phyloP scores from a whole-genome alignment of 2,888 invertebrate species.

The Dasypogon diadema region DNA sequence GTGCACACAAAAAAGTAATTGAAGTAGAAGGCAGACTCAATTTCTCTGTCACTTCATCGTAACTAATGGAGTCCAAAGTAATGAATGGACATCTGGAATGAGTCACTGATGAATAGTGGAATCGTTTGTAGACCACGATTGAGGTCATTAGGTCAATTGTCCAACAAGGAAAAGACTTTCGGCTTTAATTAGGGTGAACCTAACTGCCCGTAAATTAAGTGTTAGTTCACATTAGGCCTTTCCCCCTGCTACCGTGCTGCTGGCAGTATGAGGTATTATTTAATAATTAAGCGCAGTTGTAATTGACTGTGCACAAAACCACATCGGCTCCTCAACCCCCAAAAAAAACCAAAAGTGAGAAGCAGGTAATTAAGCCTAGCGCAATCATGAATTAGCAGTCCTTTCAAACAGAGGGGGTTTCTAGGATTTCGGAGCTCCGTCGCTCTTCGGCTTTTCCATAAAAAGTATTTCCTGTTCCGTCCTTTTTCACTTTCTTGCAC shows the following conservation, averaged over 20 bases:
- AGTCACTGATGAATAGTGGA: background rate
- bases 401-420: constrained; percentile 1
- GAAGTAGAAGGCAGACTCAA: background rate
- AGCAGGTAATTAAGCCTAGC: constrained; percentile 39
- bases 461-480: constrained; percentile 5
- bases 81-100: constrained; percentile 19
- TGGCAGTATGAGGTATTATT: constrained; percentile 29
- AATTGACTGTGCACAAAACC: constrained; percentile 5
- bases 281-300: constrained; percentile 44
- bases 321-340: background rate
- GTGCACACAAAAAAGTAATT: background rate
- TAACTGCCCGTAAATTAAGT: constrained; percentile 35
- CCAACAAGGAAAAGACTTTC: constrained; percentile 10
- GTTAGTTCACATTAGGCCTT: constrained; percentile 11
- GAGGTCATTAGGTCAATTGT: constrained; percentile 23
- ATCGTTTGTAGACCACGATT: constrained; percentile 2
- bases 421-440: background rate
- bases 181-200: constrained; percentile 21
- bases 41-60: constrained; percentile 8
- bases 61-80: constrained; percentile 26
- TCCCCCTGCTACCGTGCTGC: background rate
- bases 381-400: constrained; percentile 38
- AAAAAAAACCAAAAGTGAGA: constrained; percentile 28
- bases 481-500: constrained; percentile 38
- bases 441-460: background rate